Percentiles rank a stretch among this genome's conserved stretches.
Evolutionary conservation across 2,888 invertebrate genomes (phyloP).

Genomic region (Hydriomena furcata): DNA sequence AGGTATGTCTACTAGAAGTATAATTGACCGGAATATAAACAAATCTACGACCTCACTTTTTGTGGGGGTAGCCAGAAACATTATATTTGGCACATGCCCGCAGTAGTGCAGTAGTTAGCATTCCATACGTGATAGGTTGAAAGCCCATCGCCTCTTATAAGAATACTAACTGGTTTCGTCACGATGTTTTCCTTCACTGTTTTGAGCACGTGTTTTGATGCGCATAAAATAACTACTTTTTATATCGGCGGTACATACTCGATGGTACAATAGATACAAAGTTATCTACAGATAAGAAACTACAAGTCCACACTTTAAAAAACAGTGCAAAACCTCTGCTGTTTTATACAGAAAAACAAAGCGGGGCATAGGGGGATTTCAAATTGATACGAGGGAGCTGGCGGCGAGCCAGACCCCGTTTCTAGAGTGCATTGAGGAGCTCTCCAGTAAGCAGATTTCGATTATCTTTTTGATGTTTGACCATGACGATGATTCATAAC

Average conservation of each 20-base stretch:
- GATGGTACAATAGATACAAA: not conserved
- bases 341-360: constrained; percentile 33
- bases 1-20: no score
- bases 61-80: no score
- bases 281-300: constrained; percentile 1
- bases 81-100: no score
- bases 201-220: no score
- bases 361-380: constrained; percentile 26
- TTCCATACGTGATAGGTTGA: no score
- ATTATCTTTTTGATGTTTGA: constrained; percentile 34
- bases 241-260: not conserved
- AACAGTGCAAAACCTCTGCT: constrained; percentile 11
- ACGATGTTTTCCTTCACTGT: no score
- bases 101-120: no score
- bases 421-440: constrained; percentile 28
- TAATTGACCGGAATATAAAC: no score
- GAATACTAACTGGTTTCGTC: no score
- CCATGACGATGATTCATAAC: constrained; percentile 18
- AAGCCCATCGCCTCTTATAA: no score
- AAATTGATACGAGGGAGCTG: constrained; percentile 34
- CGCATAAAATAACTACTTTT: no score
- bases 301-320: constrained; percentile 18
- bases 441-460: constrained; percentile 28
- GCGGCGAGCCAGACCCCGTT: constrained; percentile 33
- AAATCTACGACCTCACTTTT: no score